A percentile compares a stretch with the other conserved stretches of the same genome.
These are phyloP conservation scores for Drosophila borealis DNA, from an alignment of 2,888 invertebrate species.

Conservation along the genomic window DNA sequence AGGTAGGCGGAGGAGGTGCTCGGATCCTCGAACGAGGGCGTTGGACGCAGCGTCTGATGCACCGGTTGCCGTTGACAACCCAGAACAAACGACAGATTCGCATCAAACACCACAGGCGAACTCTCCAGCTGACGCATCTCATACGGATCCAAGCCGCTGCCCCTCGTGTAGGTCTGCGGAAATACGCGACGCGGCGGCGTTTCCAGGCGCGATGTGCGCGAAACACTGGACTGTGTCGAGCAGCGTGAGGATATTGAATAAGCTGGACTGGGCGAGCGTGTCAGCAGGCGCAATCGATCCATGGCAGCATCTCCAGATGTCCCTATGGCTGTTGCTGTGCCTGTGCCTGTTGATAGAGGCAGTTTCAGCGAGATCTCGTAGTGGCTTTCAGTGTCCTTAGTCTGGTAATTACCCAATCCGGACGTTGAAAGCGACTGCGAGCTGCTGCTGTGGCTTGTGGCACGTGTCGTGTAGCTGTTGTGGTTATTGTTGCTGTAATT, in stretches of 20 bases:
- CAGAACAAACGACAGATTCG: slow-evolving; percentile 91
- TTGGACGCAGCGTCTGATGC: slow-evolving; percentile 89
- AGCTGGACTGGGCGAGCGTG: slow-evolving; percentile 87
- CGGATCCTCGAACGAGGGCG: slow-evolving; percentile 91
- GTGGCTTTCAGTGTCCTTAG: slow-evolving; percentile 53
- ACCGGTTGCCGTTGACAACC: slow-evolving; percentile 90
- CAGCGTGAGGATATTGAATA: slow-evolving; percentile 78
- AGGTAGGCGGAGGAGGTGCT: slow-evolving; percentile 92
- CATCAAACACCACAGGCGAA: slow-evolving; percentile 92
- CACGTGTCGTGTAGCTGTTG: slow-evolving; percentile 29
- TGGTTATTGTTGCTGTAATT: slow-evolving; percentile 24
- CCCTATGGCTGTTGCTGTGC: slow-evolving; percentile 4
- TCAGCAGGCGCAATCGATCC: slow-evolving; percentile 71
- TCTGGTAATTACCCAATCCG: slow-evolving; percentile 52
- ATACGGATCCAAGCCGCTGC: slow-evolving; percentile 86
- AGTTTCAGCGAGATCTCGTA: slow-evolving; percentile 69
- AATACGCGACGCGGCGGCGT: slow-evolving; percentile 88
- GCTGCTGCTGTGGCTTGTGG: slow-evolving; percentile 35
- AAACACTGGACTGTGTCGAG: slow-evolving; percentile 63
- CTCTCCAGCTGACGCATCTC: slow-evolving; percentile 89
- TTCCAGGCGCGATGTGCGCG: slow-evolving; percentile 68
- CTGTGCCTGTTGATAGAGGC: slow-evolving; percentile 67
- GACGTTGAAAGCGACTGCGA: slow-evolving; percentile 65
- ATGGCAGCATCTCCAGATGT: slow-evolving; percentile 39
- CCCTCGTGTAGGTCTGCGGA: slow-evolving; percentile 87